phyloP scores from a whole-genome alignment of 2,888 invertebrate species.

The Dusona sp. region DNA sequence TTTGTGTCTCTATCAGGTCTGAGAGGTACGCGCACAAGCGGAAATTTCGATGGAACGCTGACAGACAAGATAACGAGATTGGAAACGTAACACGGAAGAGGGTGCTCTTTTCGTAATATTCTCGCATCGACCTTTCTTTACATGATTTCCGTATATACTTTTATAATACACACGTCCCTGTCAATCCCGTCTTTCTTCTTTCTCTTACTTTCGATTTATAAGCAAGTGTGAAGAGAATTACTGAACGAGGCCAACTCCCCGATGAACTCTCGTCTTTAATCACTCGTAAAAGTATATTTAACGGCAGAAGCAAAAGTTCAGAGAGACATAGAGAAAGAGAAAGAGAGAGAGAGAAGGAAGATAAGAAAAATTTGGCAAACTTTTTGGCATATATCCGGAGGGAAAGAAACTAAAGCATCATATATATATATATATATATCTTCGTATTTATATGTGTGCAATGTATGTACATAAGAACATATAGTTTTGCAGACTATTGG shows the following conservation, averaged over 20 bases:
- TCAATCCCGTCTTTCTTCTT: neutral
- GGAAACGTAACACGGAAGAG: conserved; percentile 49
- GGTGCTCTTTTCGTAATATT: conserved; percentile 44
- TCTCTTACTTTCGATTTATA: conserved; percentile 40
- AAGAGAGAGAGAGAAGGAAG: conserved; percentile 35
- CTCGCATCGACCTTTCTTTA: conserved; percentile 23
- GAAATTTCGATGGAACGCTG: conserved; percentile 60
- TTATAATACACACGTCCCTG: conserved; percentile 37
- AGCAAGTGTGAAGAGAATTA: conserved; percentile 44
- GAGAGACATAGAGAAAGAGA: conserved; percentile 38
- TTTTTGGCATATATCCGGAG: conserved; percentile 68
- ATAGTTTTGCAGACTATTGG: conserved; percentile 64
- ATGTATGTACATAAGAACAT: conserved; percentile 37
- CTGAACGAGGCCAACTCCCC: conserved; percentile 55
- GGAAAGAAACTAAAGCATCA: conserved; percentile 51
- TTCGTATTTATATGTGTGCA: conserved; percentile 26
- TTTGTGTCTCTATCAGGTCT: conserved; percentile 14
- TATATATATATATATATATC: conserved; percentile 39
- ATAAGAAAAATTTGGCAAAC: conserved; percentile 69
- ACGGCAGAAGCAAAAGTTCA: conserved; percentile 61
- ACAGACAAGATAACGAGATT: conserved; percentile 65
- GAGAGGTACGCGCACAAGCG: conserved; percentile 36
- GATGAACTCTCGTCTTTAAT: conserved; percentile 66
- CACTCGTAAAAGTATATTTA: conserved; percentile 65
- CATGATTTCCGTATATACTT: conserved; percentile 45